Base-by-base conservation (phyloP, 1,140 invertebrate species). In the Melanaphis sacchari region DNA sequence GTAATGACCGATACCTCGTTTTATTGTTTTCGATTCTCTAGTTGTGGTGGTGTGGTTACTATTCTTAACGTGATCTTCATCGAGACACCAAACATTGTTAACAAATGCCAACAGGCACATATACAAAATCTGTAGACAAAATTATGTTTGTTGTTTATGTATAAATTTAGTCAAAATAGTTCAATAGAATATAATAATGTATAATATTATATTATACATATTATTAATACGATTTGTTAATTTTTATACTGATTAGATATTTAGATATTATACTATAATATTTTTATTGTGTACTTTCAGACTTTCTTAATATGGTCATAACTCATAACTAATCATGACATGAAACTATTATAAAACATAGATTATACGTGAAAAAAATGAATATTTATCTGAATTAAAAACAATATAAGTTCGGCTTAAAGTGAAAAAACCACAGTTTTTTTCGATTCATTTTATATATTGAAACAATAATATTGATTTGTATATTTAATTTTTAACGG, bases 1-100 rank as follows among this genome's bases (percentile, higher is more conserved):
- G 36, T 52, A 82, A 84, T 93, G 81, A 5, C 46, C 81, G 7
- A 52, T 7, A 31, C 91, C 81, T 21, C 76, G 91, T 93, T 93
- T 93, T 21, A 2, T n/a, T 3, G 81, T 93, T n/a, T 85, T 93
- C 31, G 76, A 93, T 40, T 85, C 76, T 38, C 18, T 84, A n/a
- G n/a, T 18, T 6, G 11, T 49, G 38, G 52, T 38, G 11, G 54
- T 18, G 26, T 90, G 26, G 52, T 66, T 41, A 3, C 54, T 54
- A 41, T 66, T 66, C 24, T 66, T 90, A 66, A 66, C 26, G 38
- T 22, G 36, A 36, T 26, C n/a, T 22, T 66, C 41, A 38, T 93
- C 26, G 46, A 54, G 6, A 24, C 91, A 92, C 46, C 22, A 93
- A 40, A 46, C 66, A 21, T 54, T 41, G 31, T 41, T 41, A 11